These are phyloP conservation scores for Fringilla coelebs DNA, from an alignment of 2,797 vertebrate species.

Conservation along the genomic window DNA sequence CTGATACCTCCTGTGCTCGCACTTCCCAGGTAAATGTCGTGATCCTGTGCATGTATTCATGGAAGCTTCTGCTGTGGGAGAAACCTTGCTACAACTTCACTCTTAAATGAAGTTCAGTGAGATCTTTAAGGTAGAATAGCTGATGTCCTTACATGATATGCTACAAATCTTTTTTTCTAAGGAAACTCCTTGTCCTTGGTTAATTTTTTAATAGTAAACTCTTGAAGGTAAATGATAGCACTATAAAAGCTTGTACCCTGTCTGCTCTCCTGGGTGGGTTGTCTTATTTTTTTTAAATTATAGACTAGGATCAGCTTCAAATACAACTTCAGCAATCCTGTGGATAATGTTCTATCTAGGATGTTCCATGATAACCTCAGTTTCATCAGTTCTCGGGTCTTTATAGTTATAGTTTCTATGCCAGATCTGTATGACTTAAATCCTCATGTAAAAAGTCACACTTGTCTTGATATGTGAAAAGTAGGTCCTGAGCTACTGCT, in stretches of 20 bases:
- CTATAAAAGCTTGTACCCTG: neutral
- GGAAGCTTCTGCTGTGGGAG: neutral
- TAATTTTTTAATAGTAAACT: neutral
- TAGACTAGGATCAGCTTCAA: neutral
- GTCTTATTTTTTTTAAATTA: neutral
- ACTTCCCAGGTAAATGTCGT: neutral
- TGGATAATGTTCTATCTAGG: neutral
- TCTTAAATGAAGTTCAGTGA: neutral
- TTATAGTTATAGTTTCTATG: neutral
- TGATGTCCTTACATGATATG: neutral
- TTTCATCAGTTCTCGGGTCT: neutral
- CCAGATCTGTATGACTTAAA: neutral
- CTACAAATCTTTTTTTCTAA: neutral
- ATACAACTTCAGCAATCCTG: neutral
- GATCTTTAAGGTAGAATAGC: neutral
- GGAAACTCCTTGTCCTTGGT: neutral
- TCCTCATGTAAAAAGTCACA: neutral
- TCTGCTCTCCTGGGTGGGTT: neutral
- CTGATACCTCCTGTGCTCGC: neutral
- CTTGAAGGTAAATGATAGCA: neutral
- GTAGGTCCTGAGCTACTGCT: neutral
- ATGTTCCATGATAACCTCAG: neutral
- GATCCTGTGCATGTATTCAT: neutral
- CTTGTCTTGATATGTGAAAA: neutral
- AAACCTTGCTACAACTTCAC: neutral